Evolutionary conservation across 2,888 invertebrate genomes (phyloP), one percentile per base, ranked within the genome.

Genomic region (Thereva unica): DNA sequence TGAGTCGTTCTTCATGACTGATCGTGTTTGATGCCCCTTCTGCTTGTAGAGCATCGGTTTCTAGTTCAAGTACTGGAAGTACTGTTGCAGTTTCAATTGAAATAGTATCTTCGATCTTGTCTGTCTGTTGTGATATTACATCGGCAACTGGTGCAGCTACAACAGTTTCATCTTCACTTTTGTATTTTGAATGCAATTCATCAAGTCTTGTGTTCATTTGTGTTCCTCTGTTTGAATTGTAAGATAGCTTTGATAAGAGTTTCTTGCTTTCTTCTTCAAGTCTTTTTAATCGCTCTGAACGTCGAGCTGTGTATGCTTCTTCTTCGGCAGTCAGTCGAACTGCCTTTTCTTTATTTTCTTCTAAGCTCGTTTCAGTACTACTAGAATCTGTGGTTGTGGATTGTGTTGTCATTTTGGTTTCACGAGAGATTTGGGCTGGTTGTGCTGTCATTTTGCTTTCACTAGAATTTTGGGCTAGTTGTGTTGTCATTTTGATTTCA

Each of bases 241-340:
- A 72, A 0, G 77, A 69, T 2, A 79, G 72, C 55, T 74, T 75
- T 0, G 71, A 67, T 50, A 92, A 86, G 9, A 94, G 81, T 71
- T 87, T 86, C 72, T 88, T 87, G 10, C 92, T 90, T 78, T 93
- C 91, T 73, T 91, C 90, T 80, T 94, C 94, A 61, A 95, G 81
- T 54, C 88, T 79, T 77, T 72, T 80, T 45, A 75, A 69, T 4
- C 76, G 74, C 3, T 77, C 78, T 0, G 78, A 71, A 2, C 79
- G 72, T 66, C 76, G 76, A 0, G 72, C 72, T 1, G 76, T 76
- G 42, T 78, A 80, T 0, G 74, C 77, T 44, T 77, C 73, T 65
- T 80, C 80, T 10, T 76, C 71, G 1, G 70, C 70, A 0, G 76
- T 79, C 3, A 80, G 70, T 1, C 75, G 73, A 23, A 66, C 73